phyloP scores from a whole-genome alignment of 2,113 vertebrate genomes.

The Istiophorus platypterus region DNA sequence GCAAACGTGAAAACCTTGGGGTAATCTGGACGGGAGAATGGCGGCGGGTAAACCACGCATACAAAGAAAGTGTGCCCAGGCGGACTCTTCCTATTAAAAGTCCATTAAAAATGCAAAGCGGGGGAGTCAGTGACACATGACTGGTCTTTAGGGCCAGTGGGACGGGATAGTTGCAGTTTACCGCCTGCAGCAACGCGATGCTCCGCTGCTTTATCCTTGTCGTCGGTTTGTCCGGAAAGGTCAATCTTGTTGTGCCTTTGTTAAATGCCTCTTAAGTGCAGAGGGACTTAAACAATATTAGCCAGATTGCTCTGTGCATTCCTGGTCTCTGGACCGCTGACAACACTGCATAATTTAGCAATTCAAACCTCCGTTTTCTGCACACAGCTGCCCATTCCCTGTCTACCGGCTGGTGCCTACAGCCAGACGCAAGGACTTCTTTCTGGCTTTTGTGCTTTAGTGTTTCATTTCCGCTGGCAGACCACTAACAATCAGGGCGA shows the following conservation, averaged over 20 bases:
- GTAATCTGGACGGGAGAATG: no score
- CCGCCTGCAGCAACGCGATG: slow-evolving; percentile 7
- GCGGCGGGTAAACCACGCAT: no score
- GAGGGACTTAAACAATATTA: slow-evolving; percentile 4
- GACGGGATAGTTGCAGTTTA: slow-evolving; percentile 38
- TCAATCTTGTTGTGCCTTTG: neutral
- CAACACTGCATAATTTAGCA: neutral
- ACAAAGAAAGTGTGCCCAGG: no score
- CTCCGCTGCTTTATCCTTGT: slow-evolving; percentile 1
- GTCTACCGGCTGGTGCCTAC: neutral
- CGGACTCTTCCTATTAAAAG: neutral
- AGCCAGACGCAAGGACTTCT: neutral
- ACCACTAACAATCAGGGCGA: neutral
- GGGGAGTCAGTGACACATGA: slow-evolving; percentile 24
- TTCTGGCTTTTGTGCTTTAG: neutral
- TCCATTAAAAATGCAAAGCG: slow-evolving; percentile 42
- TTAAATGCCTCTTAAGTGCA: neutral
- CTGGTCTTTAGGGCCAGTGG: slow-evolving; percentile 33
- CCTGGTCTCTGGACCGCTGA: neutral
- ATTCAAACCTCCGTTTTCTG: neutral
- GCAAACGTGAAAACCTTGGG: no score
- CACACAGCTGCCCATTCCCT: neutral
- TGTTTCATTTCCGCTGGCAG: neutral
- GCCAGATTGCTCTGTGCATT: neutral
- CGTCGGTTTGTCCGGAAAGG: neutral